Conservation (phyloP, 2,888 invertebrate genomes). For the Oscheius sp. region DNA sequence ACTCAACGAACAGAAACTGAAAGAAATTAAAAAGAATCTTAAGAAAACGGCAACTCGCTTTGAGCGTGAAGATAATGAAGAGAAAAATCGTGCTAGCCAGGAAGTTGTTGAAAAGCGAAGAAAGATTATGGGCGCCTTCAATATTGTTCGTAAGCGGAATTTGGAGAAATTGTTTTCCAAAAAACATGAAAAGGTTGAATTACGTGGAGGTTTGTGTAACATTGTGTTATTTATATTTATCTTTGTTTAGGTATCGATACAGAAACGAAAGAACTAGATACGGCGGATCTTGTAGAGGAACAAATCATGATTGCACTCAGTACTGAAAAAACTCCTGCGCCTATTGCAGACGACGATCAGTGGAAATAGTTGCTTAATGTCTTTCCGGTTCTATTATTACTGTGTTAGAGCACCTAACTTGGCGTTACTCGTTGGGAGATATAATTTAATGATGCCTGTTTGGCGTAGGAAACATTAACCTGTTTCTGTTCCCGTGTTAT, state of each 20-base stretch:
- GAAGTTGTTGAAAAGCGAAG: conserved; percentile 60
- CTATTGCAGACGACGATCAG: conserved; percentile 45
- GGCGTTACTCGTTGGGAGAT: conserved; percentile 39
- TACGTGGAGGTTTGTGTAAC: conserved; percentile 39
- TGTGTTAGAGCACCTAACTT: conserved; percentile 32
- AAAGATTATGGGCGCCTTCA: conserved; percentile 62
- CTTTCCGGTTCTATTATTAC: conserved; percentile 28
- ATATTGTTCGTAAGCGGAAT: conserved; percentile 51
- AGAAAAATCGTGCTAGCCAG: conserved; percentile 64
- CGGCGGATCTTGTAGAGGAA: conserved; percentile 63
- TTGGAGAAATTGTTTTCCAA: conserved; percentile 37
- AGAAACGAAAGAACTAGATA: conserved; percentile 38
- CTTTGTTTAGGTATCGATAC: conserved; percentile 40
- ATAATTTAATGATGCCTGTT: conserved; percentile 43
- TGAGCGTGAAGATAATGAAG: conserved; percentile 84
- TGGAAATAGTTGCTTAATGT: conserved; percentile 26
- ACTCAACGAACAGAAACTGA: conserved; percentile 83
- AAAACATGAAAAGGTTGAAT: conserved; percentile 41
- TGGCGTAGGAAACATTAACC: conserved; percentile 34
- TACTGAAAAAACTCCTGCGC: conserved; percentile 55
- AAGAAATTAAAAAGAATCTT: conserved; percentile 92
- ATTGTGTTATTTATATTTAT: neutral
- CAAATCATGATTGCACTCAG: conserved; percentile 62
- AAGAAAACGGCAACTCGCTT: conserved; percentile 96
- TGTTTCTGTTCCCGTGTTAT: neutral